Evolutionary conservation across 2,113 vertebrate species (phyloP).

Genomic region (Pholis gunnellus): DNA sequence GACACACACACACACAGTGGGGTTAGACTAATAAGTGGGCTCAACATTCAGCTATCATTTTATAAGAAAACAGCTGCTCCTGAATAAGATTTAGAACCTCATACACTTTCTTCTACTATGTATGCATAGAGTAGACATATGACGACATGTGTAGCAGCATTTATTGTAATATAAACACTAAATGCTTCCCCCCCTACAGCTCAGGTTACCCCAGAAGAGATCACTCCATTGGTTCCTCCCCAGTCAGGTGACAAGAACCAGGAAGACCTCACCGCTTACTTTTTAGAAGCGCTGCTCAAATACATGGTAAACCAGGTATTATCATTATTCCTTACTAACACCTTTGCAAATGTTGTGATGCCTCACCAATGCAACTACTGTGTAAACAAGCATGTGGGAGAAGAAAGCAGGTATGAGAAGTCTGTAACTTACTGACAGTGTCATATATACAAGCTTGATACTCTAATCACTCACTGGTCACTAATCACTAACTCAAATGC

Average conservation of each 20-base stretch:
- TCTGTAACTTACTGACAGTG: neutral
- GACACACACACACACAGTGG: slow-evolving; percentile 13
- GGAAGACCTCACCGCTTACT: slow-evolving; percentile 98
- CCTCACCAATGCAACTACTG: slow-evolving; percentile 53
- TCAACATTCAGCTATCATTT: neutral
- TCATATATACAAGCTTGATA: neutral
- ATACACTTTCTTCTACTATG: neutral
- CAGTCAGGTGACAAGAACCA: slow-evolving; percentile 99
- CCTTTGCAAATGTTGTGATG: neutral
- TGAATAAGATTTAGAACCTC: neutral
- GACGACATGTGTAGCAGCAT: neutral
- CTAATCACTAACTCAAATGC: slow-evolving; percentile 38
- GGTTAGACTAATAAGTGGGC: neutral
- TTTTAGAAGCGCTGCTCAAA: slow-evolving; percentile 98
- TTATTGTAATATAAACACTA: neutral
- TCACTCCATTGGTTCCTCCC: slow-evolving; percentile 96
- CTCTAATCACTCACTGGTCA: slow-evolving; percentile 13
- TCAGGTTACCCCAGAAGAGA: slow-evolving; percentile 97
- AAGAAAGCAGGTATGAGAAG: neutral
- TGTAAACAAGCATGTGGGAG: neutral
- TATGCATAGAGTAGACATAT: neutral
- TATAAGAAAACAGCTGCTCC: neutral
- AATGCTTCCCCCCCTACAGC: slow-evolving; percentile 76
- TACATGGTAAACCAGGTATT: slow-evolving; percentile 99
- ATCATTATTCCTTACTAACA: slow-evolving; percentile 79